Conservation (phyloP, 2,113 vertebrate genomes). For the Cynoglossus semilaevis region DNA sequence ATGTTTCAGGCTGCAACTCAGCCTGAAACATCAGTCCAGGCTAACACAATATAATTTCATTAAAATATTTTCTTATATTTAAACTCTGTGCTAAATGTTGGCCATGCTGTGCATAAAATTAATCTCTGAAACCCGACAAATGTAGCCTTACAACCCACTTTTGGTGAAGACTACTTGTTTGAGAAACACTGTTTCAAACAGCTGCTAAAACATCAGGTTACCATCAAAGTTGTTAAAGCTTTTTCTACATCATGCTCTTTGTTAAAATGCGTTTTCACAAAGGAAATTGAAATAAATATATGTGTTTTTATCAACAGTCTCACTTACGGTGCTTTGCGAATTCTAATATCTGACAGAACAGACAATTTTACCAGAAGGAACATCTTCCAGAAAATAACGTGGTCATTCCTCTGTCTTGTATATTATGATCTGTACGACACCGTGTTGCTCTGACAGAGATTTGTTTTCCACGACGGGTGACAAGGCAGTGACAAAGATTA, state of each 20-base stretch:
- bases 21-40: no score
- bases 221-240: slow-evolving; percentile 1
- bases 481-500: slow-evolving; percentile 59
- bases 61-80: no score
- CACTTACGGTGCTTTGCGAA: slow-evolving; percentile 47
- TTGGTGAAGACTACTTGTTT: neutral
- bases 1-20: no score
- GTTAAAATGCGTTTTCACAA: slow-evolving; percentile 23
- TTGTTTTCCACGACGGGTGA: slow-evolving; percentile 50
- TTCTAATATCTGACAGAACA: slow-evolving; percentile 55
- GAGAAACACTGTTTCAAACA: slow-evolving; percentile 37
- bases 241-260: slow-evolving; percentile 1
- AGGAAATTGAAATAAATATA: slow-evolving; percentile 32
- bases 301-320: slow-evolving; percentile 30
- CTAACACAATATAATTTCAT: no score
- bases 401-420: neutral
- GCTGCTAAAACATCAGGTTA: slow-evolving; percentile 22
- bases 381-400: no score
- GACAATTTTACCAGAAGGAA: no score
- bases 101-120: no score
- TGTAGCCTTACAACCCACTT: no score
- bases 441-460: slow-evolving; percentile 48
- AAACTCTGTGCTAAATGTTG: no score
- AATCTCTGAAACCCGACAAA: no score
- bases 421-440: slow-evolving; percentile 17